Evolutionary conservation across 2,888 invertebrate species (phyloP).

Genomic region (Drosophila mettleri): DNA sequence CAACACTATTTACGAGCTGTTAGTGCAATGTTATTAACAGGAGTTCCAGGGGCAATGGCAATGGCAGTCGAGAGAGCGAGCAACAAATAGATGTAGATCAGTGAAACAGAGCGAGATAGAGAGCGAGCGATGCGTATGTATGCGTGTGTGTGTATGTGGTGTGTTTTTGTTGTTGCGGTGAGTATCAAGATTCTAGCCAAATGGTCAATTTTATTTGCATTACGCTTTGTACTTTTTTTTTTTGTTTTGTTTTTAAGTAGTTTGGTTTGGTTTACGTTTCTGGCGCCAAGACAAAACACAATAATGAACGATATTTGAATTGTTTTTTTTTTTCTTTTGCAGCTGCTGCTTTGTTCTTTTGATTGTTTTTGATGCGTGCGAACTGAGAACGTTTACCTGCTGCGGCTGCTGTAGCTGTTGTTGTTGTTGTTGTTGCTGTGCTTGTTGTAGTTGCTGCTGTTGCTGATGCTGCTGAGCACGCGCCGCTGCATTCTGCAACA

Average conservation of each 20-base stretch:
- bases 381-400: conserved; percentile 78
- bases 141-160: conserved; percentile 24
- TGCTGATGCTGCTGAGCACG: conserved; percentile 85
- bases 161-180: conserved; percentile 45
- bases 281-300: conserved; percentile 80
- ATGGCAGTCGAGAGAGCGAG: conserved; percentile 19
- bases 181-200: conserved; percentile 66
- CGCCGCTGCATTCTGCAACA: conserved; percentile 88
- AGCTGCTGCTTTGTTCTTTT: conserved; percentile 38
- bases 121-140: conserved; percentile 25
- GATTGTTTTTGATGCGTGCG: conserved; percentile 63
- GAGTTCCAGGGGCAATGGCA: conserved; percentile 58
- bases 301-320: conserved; percentile 61
- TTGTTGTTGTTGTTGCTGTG: conserved; percentile 81
- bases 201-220: conserved; percentile 62
- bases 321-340: conserved; percentile 35
- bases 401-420: conserved; percentile 39
- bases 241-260: conserved; percentile 54
- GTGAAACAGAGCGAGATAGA: conserved; percentile 11
- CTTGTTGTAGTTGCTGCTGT: conserved; percentile 84
- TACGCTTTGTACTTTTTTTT: conserved; percentile 38
- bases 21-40: conserved; percentile 42
- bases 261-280: conserved; percentile 75
- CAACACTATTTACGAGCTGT: conserved; percentile 71
- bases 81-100: conserved; percentile 22